Evolutionary conservation across 2,113 vertebrate species (phyloP).

Genomic region (Syngnathus floridae): DNA sequence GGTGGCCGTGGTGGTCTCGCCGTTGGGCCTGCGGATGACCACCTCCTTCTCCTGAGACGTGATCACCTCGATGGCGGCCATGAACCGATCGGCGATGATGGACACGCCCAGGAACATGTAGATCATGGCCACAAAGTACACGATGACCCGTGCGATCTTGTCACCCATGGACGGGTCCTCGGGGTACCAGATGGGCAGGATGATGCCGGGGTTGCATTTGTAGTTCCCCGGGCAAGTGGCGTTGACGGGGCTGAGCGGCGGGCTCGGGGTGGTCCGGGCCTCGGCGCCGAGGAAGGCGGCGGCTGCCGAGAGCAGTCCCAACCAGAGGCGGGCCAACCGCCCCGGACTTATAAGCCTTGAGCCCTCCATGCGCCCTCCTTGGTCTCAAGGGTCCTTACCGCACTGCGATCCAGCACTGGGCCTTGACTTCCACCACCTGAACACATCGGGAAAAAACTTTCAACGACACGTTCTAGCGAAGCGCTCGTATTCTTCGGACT

Average conservation of each 20-base stretch:
- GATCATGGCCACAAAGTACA: slow-evolving; percentile 97
- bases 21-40: slow-evolving; percentile 89
- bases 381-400: slow-evolving; percentile 67
- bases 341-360: slow-evolving; percentile 81
- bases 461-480: too few species aligned
- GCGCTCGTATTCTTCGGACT: not conserved
- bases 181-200: slow-evolving; percentile 97
- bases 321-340: slow-evolving; percentile 87
- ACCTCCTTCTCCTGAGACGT: slow-evolving; percentile 96
- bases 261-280: slow-evolving; percentile 77
- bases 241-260: slow-evolving; percentile 73
- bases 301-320: slow-evolving; percentile 84
- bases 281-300: slow-evolving; percentile 81
- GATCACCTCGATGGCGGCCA: slow-evolving; percentile 98
- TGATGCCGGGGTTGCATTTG: slow-evolving; percentile 87
- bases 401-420: slow-evolving; percentile 72
- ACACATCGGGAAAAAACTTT: slow-evolving; percentile 29
- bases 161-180: slow-evolving; percentile 97
- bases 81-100: slow-evolving; percentile 97
- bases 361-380: slow-evolving; percentile 90
- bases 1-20: slow-evolving; percentile 89
- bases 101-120: slow-evolving; percentile 99
- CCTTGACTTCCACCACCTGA: slow-evolving; percentile 57
- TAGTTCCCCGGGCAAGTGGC: slow-evolving; percentile 79
- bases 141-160: slow-evolving; percentile 97